Evolutionary conservation across 1,140 invertebrate genomes (phyloP).

Genomic region (Akabosia matsudoensis): DNA sequence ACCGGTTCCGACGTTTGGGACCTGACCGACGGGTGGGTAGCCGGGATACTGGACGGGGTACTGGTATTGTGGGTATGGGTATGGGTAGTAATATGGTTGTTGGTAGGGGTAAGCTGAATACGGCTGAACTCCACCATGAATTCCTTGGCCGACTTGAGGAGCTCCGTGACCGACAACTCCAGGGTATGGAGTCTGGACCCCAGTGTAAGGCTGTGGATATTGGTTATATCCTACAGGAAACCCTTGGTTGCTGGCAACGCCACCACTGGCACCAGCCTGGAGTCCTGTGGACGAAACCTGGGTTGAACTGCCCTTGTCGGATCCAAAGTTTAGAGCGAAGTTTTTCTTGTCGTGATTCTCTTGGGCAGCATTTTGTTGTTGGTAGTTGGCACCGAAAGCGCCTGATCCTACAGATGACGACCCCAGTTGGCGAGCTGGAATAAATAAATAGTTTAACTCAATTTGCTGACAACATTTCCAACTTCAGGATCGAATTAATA

Average conservation of each 20-base stretch:
- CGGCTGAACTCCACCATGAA: not conserved
- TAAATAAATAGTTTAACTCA: too few species aligned
- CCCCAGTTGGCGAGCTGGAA: too few species aligned
- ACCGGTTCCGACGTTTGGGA: too few species aligned
- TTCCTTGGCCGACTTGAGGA: too few species aligned
- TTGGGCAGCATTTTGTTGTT: not conserved
- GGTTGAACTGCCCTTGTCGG: not conserved
- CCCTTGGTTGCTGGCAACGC: not conserved
- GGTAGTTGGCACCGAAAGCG: not conserved
- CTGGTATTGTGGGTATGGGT: not conserved
- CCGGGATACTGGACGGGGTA: not conserved
- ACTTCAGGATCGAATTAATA: too few species aligned
- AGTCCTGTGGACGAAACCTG: not conserved
- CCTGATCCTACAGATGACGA: not conserved
- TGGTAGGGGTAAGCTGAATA: not conserved
- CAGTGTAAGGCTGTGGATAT: not conserved
- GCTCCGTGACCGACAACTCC: too few species aligned
- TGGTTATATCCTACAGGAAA: not conserved
- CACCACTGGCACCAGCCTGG: not conserved
- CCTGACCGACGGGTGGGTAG: not conserved
- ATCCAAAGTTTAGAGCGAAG: not conserved
- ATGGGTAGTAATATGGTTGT: not conserved
- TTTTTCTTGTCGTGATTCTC: constrained; percentile 11
- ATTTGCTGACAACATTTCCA: too few species aligned
- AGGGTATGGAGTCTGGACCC: too few species aligned